These are phyloP conservation scores for Boloria selene DNA, from an alignment of 2,888 invertebrate genomes.

Conservation along the genomic window DNA sequence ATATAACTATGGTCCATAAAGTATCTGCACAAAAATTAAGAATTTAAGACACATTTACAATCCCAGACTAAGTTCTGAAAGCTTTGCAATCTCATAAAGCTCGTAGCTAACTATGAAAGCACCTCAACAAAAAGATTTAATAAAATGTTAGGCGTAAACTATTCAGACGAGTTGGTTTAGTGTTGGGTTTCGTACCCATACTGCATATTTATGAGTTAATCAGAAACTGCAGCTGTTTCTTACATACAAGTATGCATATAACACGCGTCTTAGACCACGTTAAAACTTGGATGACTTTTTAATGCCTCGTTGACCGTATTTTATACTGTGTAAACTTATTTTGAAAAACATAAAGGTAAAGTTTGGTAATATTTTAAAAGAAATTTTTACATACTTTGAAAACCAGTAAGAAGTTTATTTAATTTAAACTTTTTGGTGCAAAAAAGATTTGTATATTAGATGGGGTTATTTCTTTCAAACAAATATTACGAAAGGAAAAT, in stretches of 20 bases:
- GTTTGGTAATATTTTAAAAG: too few relatives aligned
- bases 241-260: slow-evolving; percentile 31
- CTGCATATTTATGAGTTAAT: slow-evolving; percentile 44
- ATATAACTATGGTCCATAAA: background rate
- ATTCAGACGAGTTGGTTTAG: slow-evolving; percentile 28
- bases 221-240: slow-evolving; percentile 39
- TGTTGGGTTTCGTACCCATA: slow-evolving; percentile 31
- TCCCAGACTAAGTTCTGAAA: background rate
- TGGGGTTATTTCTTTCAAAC: too few relatives aligned
- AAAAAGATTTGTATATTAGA: too few relatives aligned
- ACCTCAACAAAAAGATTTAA: slow-evolving; percentile 26
- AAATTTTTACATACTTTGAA: too few relatives aligned
- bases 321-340: background rate
- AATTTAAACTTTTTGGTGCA: too few relatives aligned
- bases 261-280: slow-evolving; percentile 32
- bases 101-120: slow-evolving; percentile 9
- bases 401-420: too few relatives aligned
- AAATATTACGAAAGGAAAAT: too few relatives aligned
- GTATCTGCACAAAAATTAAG: background rate
- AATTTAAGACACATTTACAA: background rate
- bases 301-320: slow-evolving; percentile 16
- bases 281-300: slow-evolving; percentile 19
- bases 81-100: slow-evolving; percentile 5
- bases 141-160: slow-evolving; percentile 37
- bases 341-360: background rate